A percentile compares a stretch with the other conserved stretches of the same genome.
Conservation (phyloP, 1,140 invertebrate species). For the Bombyx mandarina region DNA sequence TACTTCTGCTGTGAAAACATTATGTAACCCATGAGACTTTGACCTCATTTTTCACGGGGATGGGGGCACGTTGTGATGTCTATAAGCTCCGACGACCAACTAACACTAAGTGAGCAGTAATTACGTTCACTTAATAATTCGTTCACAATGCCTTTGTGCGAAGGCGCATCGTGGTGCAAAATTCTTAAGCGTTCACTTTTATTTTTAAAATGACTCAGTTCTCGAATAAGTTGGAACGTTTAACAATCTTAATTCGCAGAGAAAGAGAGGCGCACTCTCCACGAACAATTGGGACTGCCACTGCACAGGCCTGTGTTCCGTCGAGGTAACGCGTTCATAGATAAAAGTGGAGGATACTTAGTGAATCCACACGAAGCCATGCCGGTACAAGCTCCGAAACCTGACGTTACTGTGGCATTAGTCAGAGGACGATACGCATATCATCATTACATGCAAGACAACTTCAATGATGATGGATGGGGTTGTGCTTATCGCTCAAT, state of each 20-base stretch:
- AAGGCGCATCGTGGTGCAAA: no score
- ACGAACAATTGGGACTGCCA: constrained; percentile 79
- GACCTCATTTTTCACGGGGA: no score
- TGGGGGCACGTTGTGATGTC: no score
- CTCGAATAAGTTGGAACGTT: no score
- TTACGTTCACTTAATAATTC: no score
- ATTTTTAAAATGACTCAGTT: no score
- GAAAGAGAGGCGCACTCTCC: constrained; percentile 74
- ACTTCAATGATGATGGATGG: constrained; percentile 97
- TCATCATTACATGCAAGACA: constrained; percentile 97
- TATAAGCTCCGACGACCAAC: no score
- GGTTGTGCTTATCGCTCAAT: constrained; percentile 99
- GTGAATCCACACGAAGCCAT: constrained; percentile 79
- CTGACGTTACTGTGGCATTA: constrained; percentile 62
- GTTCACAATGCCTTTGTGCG: no score
- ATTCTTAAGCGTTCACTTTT: no score
- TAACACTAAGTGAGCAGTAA: no score
- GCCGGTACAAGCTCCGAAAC: constrained; percentile 16
- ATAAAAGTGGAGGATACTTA: constrained; percentile 72
- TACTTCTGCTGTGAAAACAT: no score
- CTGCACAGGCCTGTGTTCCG: constrained; percentile 80
- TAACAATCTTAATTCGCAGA: constrained; percentile 53
- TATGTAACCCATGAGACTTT: no score
- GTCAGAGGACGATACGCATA: constrained; percentile 93
- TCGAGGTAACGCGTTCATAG: constrained; percentile 76